Base-by-base conservation (phyloP, 2,888 invertebrate species). In the Nesidiocoris tenuis region DNA sequence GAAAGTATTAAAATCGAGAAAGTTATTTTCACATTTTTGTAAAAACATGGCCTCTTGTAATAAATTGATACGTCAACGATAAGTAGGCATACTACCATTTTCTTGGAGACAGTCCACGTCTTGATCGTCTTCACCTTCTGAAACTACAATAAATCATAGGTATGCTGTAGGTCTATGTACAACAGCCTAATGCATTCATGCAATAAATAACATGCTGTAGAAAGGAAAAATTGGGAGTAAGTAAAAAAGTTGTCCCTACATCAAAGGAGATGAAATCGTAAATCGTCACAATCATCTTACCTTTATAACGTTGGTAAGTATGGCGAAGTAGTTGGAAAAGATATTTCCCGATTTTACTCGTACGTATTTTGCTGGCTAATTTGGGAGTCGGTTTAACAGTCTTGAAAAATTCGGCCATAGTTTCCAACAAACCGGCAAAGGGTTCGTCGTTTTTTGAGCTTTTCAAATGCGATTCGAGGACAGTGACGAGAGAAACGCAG, bases 351-450 rank as follows among this genome's bases (percentile, higher is more conserved):
- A 72, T 23, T 21, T 22, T 23, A n/a, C 9, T 17, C 17, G 63
- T 63, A 2, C n/a, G 9, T 21, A 72, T 54, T 17, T 55, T 39
- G 16, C 7, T 16, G 16, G 72, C 22, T 9, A 72, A 24, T 18
- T 61, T 22, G 1, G 72, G 72, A 17, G 72, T 72, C 19, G 3
- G 19, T 63, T 72, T 72, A 9, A 72, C 2, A 2, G 54, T 54
- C 21, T 61, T 17, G 63, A 72, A 72, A 23, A 72, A 72, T n/a
- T 72, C 54, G n/a, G 61, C 61, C 21, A 22, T 17, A 17, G 61
- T 19, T 17, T 72, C 63, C 12, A 72, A 61, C 0, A 54, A 22
- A 18, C 54, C 54, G 1, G 61, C 7, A 22, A 25, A 16, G 7
- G 17, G 54, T 22, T 63, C 63, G n/a, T 72, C 54, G 22, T 23